Evolutionary conservation across 2,113 vertebrate genomes (phyloP).

Genomic region (Mirza zaza): DNA sequence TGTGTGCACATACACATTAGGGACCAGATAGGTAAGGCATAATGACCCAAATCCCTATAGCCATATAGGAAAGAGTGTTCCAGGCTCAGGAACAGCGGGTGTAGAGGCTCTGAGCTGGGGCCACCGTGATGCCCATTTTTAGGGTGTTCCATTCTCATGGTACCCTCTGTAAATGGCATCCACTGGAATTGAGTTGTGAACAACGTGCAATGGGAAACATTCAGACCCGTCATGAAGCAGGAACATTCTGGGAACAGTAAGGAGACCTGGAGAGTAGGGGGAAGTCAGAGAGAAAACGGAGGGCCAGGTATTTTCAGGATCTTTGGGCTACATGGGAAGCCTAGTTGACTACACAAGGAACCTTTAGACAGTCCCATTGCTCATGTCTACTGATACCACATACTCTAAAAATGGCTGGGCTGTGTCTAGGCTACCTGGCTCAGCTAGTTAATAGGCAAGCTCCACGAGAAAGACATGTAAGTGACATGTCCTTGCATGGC

Average conservation of each 20-base stretch:
- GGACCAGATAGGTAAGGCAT: not conserved
- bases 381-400: not conserved
- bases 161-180: not conserved
- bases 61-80: not conserved
- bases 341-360: no score
- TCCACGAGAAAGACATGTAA: not conserved
- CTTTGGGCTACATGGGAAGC: not conserved
- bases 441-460: not conserved
- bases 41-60: not conserved
- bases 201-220: not conserved
- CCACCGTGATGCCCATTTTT: no score
- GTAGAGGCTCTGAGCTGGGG: not conserved
- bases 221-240: not conserved
- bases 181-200: not conserved
- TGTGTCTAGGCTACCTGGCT: not conserved
- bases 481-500: not conserved
- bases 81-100: not conserved
- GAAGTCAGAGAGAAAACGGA: not conserved
- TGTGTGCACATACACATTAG: not conserved
- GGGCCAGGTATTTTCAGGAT: not conserved
- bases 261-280: not conserved
- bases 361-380: not conserved
- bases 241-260: not conserved
- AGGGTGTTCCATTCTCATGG: not conserved
- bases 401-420: not conserved